Conservation (phyloP, 2,888 invertebrate genomes). For the Plemyria rubiginata region DNA sequence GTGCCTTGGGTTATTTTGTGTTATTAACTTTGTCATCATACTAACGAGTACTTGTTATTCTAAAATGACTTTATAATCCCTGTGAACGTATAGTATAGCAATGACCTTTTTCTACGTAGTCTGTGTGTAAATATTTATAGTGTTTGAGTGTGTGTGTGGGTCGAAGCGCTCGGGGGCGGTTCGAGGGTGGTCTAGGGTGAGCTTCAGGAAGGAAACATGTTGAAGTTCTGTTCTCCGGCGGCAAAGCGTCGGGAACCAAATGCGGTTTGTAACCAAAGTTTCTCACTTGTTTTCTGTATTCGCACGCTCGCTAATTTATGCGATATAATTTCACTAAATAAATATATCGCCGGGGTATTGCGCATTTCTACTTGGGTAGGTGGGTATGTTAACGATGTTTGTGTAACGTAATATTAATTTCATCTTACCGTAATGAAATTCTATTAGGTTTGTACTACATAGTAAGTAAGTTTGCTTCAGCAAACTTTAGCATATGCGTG, state of each 20-base stretch:
- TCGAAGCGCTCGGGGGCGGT: constrained; percentile 45
- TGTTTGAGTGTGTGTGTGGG: constrained; percentile 46
- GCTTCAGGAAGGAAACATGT: constrained; percentile 75
- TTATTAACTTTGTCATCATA: constrained; percentile 47
- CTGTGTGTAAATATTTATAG: constrained; percentile 41
- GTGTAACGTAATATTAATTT: constrained; percentile 15
- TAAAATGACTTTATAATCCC: constrained; percentile 42
- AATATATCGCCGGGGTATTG: constrained; percentile 24
- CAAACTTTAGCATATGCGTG: neutral
- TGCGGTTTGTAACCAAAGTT: constrained; percentile 71
- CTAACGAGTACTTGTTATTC: constrained; percentile 43
- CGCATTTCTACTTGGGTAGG: constrained; percentile 13
- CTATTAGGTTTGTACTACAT: neutral
- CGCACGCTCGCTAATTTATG: constrained; percentile 35
- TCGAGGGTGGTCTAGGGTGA: constrained; percentile 48
- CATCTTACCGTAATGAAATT: neutral
- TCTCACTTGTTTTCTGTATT: constrained; percentile 44
- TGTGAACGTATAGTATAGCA: constrained; percentile 29
- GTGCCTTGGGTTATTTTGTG: constrained; percentile 43
- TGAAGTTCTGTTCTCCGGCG: constrained; percentile 86
- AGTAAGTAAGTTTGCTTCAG: neutral
- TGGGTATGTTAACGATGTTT: constrained; percentile 23
- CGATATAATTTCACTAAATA: constrained; percentile 38
- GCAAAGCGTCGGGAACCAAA: constrained; percentile 81
- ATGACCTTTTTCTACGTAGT: constrained; percentile 51